A percentile compares a stretch with the other conserved stretches of the same genome.
These are phyloP conservation scores for Drosophila saltans DNA, from an alignment of 1,140 invertebrate species.

Conservation along the genomic window DNA sequence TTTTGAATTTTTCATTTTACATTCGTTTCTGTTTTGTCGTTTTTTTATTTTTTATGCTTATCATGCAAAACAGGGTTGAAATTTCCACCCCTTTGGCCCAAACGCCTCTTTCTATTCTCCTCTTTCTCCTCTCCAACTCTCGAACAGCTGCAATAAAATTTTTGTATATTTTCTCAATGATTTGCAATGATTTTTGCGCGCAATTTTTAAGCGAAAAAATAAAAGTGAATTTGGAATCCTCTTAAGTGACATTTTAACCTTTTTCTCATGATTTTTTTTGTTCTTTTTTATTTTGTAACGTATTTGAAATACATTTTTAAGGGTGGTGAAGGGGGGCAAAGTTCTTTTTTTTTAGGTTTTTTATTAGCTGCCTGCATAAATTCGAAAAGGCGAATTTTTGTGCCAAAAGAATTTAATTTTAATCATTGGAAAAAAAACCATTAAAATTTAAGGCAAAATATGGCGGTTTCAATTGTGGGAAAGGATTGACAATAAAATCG, in stretches of 20 bases:
- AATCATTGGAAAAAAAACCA: conserved; percentile 49
- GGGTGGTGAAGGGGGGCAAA: conserved; percentile 14
- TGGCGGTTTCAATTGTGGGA: conserved; percentile 39
- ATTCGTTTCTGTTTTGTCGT: background rate
- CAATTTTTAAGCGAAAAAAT: conserved; percentile 52
- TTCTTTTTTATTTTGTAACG: conserved; percentile 53
- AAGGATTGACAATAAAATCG: background rate
- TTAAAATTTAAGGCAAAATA: conserved; percentile 33
- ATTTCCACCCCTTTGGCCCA: conserved; percentile 69
- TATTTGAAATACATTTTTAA: conserved; percentile 47
- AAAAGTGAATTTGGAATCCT: conserved; percentile 49
- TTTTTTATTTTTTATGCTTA: conserved; percentile 62
- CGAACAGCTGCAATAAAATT: conserved; percentile 60
- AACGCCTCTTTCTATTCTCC: background rate
- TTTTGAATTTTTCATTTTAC: conserved; percentile 29
- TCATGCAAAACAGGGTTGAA: conserved; percentile 78
- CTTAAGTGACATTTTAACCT: conserved; percentile 79
- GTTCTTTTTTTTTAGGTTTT: conserved; percentile 13
- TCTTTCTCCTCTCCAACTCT: too few relatives aligned
- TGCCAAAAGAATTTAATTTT: conserved; percentile 43
- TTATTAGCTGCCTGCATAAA: conserved; percentile 65
- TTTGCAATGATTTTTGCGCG: conserved; percentile 47
- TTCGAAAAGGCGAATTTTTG: conserved; percentile 31
- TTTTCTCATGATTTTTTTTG: conserved; percentile 41
- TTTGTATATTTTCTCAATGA: conserved; percentile 7